Conservation (phyloP, 2,797 vertebrate genomes). For the Staurois parvus region DNA sequence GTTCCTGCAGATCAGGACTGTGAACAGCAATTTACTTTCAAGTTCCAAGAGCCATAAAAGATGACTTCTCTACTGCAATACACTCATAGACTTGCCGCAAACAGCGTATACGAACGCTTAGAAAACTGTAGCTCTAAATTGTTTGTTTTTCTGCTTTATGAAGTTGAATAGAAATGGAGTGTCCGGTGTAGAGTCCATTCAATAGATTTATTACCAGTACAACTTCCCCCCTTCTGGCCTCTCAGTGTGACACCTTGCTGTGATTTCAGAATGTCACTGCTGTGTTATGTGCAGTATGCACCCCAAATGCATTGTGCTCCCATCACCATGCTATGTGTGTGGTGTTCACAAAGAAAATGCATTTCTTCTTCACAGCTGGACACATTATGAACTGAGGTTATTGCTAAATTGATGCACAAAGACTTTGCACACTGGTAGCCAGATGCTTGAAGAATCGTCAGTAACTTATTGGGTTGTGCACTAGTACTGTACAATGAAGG, state of each 20-base stretch:
- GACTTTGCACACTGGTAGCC: background rate
- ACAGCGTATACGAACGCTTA: background rate
- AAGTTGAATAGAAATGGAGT: background rate
- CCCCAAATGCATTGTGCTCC: background rate
- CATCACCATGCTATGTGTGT: background rate
- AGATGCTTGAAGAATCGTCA: background rate
- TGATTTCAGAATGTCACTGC: background rate
- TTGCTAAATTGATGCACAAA: background rate
- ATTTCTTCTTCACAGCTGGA: background rate
- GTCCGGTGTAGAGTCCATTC: background rate
- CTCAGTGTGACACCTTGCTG: background rate
- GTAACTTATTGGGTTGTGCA: background rate
- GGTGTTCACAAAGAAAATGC: background rate
- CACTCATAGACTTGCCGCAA: too few species aligned
- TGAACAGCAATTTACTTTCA: background rate
- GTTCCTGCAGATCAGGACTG: too few species aligned
- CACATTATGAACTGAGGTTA: background rate
- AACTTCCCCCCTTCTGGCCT: background rate
- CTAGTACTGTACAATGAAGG: background rate
- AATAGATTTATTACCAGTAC: background rate
- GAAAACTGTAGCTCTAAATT: background rate
- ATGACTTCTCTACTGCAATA: background rate
- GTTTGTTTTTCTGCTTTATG: background rate
- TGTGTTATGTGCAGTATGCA: background rate
- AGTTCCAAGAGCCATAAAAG: background rate